A percentile compares a stretch with the other conserved stretches of the same genome.
phyloP scores from a whole-genome alignment of 2,797 vertebrate genomes.

The Sarcophilus harrisii region DNA sequence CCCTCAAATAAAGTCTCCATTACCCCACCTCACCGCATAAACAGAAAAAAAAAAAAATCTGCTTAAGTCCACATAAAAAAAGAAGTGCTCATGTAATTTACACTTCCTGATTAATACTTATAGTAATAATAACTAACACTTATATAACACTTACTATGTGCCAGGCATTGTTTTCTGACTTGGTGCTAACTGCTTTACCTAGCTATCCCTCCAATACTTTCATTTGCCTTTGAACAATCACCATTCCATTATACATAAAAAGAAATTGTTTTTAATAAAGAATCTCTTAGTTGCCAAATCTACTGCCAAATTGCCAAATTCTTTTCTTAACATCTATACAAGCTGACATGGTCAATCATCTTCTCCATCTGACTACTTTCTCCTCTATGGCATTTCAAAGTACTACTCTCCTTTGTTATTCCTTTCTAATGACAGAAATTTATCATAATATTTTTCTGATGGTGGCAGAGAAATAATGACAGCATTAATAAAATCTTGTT shows the following conservation, averaged over 20 bases:
- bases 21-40: not conserved
- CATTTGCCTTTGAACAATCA: not conserved
- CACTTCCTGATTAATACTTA: not conserved
- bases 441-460: constrained; percentile 24
- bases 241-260: not conserved
- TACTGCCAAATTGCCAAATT: not conserved
- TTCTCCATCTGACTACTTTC: not conserved
- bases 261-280: not conserved
- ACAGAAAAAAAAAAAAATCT: not conserved
- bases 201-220: not conserved
- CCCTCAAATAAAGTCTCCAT: not conserved
- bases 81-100: not conserved
- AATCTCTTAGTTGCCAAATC: not conserved
- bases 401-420: not conserved
- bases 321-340: not conserved
- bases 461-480: not conserved
- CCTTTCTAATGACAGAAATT: constrained; percentile 5
- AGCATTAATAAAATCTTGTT: not conserved
- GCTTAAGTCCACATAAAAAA: not conserved
- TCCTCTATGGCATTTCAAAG: not conserved
- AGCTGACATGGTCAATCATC: not conserved
- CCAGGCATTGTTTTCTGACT: not conserved
- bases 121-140: not conserved
- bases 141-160: not conserved
- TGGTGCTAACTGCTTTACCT: not conserved